A percentile compares a stretch with the other conserved stretches of the same genome.
phyloP scores from a whole-genome alignment of 1,140 invertebrate genomes.

The Centruroides vittatus region DNA sequence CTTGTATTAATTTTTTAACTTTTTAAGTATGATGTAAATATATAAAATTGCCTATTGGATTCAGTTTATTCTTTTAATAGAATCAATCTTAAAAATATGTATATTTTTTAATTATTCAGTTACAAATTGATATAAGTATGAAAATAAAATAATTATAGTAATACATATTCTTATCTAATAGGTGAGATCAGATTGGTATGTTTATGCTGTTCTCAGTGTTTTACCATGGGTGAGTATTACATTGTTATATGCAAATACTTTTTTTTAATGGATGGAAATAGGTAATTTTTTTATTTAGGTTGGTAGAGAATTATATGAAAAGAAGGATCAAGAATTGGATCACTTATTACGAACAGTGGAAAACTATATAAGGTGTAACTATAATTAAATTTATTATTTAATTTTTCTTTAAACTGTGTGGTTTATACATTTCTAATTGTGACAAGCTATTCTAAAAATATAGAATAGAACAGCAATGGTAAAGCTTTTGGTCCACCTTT shows the following conservation, averaged over 20 bases:
- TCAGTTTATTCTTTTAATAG: too few relatives aligned
- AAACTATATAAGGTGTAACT: constrained; percentile 54
- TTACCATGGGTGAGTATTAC: constrained; percentile 62
- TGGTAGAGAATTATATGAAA: constrained; percentile 88
- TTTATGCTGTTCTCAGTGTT: constrained; percentile 85
- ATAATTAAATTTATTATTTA: neutral
- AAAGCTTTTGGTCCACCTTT: too few relatives aligned
- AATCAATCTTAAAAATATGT: too few relatives aligned
- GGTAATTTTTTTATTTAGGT: constrained; percentile 29
- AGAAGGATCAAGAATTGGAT: constrained; percentile 87
- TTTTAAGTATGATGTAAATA: too few relatives aligned
- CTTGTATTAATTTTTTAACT: too few relatives aligned
- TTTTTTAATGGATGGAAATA: neutral
- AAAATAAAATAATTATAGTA: too few relatives aligned
- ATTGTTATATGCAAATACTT: neutral
- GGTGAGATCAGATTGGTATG: constrained; percentile 86
- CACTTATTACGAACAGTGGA: constrained; percentile 84
- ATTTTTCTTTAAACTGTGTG: neutral
- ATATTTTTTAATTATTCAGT: too few relatives aligned
- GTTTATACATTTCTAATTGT: too few relatives aligned
- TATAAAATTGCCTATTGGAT: too few relatives aligned
- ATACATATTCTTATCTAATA: constrained; percentile 15
- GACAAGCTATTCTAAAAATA: too few relatives aligned
- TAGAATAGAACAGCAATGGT: too few relatives aligned
- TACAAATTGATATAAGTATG: too few relatives aligned